Evolutionary conservation across 2,888 invertebrate species (phyloP).

Genomic region (Perizoma flavofasciatum): DNA sequence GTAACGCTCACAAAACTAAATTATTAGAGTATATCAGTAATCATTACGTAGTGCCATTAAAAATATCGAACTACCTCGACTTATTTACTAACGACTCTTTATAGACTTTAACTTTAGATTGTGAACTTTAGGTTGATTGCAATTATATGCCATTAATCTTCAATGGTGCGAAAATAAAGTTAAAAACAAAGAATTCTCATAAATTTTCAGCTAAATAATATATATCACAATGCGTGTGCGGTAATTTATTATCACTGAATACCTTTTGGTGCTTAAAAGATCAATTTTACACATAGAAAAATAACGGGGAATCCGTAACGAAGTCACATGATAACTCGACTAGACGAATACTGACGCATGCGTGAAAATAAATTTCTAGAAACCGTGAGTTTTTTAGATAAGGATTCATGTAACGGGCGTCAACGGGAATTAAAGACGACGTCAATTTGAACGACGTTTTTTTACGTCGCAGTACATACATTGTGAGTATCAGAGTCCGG

Average conservation of each 20-base stretch:
- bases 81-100: no score
- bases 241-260: conserved; percentile 44
- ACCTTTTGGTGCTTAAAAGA: conserved; percentile 42
- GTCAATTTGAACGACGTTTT: no score
- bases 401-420: no score
- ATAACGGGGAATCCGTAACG: conserved; percentile 53
- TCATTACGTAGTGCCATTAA: no score
- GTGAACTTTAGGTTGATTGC: no score
- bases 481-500: no score
- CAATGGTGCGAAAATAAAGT: conserved; percentile 25
- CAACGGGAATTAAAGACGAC: no score
- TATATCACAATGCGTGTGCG: conserved; percentile 43
- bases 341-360: conserved; percentile 67
- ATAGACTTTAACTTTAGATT: no score
- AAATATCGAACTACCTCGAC: no score
- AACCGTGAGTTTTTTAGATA: conserved; percentile 41
- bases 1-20: no score
- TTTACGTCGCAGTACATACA: no score
- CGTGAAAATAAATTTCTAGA: conserved; percentile 68
- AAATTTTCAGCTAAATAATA: conserved; percentile 25
- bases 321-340: conserved; percentile 67
- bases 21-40: not conserved
- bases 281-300: conserved; percentile 63
- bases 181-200: conserved; percentile 28
- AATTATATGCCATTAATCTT: conserved; percentile 26